Evolutionary conservation across 2,888 invertebrate genomes (phyloP), one percentile per base, ranked within the genome.

Genomic region (Pasiphila rectangulata): DNA sequence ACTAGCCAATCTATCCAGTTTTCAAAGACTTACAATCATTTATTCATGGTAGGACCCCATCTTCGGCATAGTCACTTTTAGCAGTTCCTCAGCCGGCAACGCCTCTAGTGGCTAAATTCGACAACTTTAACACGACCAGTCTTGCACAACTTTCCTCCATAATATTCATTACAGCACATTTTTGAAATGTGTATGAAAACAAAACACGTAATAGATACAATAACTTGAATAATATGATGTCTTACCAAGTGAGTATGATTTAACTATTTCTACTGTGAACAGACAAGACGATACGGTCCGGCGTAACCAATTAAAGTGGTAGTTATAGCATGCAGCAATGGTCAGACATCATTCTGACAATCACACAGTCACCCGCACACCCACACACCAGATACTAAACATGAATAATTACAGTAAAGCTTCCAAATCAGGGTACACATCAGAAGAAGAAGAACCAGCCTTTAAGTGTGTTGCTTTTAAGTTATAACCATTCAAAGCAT

Each of bases 201-300:
- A 42, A 29, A 43, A 44, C 47, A 52, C 36, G 50, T 44, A 44
- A 51, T 54, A 56, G 25, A 53, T 51, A 37, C 25, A 53, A 51
- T 40, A 53, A 51, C 47, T 43, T 38, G 12, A 23, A 19, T 38
- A 12, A 25, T 36, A 4, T 42, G 39, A 27, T 17, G 27, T 39
- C 32, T 37, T 13, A 25, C 9, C n/a, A 30, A 32, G 9, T 25
- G 36, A 37, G 16, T 36, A n/a, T 21, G 2, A 6, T 21, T 4
- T 21, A 21, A 2, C 21, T 21, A 21, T 21, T 21, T 2, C n/a
- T n/a, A n/a, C n/a, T n/a, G n/a, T n/a, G n/a, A n/a, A n/a, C n/a
- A n/a, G n/a, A n/a, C n/a, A n/a, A n/a, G n/a, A n/a, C n/a, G n/a
- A n/a, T n/a, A n/a, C n/a, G n/a, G n/a, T n/a, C n/a, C n/a, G n/a